A percentile compares a stretch with the other conserved stretches of the same genome.
Conservation (phyloP, 1,140 invertebrate species). For the Dysdera silvatica region DNA sequence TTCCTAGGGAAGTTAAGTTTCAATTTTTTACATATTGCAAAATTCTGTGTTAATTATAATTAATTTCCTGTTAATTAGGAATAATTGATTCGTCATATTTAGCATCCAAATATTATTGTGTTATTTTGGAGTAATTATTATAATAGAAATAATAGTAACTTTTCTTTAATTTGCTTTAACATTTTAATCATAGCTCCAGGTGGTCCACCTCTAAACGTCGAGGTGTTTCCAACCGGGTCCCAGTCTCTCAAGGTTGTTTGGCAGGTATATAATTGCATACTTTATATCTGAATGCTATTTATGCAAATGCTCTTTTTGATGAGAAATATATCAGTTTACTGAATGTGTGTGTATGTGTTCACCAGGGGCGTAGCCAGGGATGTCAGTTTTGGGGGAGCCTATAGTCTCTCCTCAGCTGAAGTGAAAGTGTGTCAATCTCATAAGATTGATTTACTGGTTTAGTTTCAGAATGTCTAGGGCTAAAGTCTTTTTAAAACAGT, state of each 20-base stretch:
- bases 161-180: not conserved
- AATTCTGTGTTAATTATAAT: no score
- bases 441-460: no score
- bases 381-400: slow-evolving; percentile 6
- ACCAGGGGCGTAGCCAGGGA: not conserved
- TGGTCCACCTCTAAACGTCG: slow-evolving; percentile 40
- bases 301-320: not conserved
- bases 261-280: slow-evolving; percentile 31
- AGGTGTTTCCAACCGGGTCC: slow-evolving; percentile 43
- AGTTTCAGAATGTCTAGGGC: no score
- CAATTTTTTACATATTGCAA: no score
- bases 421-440: not conserved
- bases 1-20: no score
- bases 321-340: not conserved
- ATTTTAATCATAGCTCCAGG: slow-evolving; percentile 53
- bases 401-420: slow-evolving; percentile 10
- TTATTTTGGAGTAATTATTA: no score
- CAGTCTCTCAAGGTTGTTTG: slow-evolving; percentile 45
- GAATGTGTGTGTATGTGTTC: not conserved
- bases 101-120: no score
- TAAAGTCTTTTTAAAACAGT: no score
- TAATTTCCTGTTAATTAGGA: no score
- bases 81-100: no score
- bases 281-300: not conserved
- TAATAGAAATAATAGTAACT: not conserved